phyloP scores from a whole-genome alignment of 37 sponge, comb jelly and placozoan species.

The Spongia lamella region DNA sequence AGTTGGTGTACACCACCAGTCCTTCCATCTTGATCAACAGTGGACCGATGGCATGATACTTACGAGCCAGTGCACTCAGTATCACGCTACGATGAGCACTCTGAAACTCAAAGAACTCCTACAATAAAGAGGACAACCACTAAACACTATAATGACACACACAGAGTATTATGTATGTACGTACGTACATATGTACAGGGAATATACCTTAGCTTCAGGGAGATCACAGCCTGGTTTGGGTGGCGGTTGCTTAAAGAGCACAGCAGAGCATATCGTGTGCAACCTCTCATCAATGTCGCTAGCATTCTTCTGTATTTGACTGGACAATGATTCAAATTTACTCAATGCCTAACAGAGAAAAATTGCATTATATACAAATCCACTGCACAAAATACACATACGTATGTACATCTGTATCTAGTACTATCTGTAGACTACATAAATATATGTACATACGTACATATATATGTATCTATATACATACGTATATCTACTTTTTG shows the following conservation, averaged over 20 bases:
- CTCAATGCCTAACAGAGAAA: slow-evolving; percentile 57
- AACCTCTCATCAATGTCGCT: slow-evolving; percentile 93
- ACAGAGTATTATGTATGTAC: not conserved
- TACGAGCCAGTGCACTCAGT: slow-evolving; percentile 66
- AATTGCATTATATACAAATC: not conserved
- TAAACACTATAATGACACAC: not conserved
- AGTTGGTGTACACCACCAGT: slow-evolving; percentile 88
- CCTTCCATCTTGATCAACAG: slow-evolving; percentile 98
- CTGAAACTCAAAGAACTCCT: slow-evolving; percentile 92
- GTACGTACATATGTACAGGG: slow-evolving; percentile 8
- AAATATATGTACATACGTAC: too few species aligned
- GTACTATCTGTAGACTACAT: too few species aligned
- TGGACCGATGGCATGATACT: slow-evolving; percentile 96
- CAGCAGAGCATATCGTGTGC: slow-evolving; percentile 75
- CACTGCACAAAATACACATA: too few species aligned
- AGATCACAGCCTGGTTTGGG: slow-evolving; percentile 65
- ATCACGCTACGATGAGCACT: slow-evolving; percentile 61
- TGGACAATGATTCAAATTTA: slow-evolving; percentile 96
- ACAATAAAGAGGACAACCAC: not conserved
- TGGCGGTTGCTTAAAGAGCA: slow-evolving; percentile 79
- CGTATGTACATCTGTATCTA: too few species aligned
- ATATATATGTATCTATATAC: too few species aligned
- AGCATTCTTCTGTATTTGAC: slow-evolving; percentile 97
- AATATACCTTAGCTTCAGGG: slow-evolving; percentile 92
- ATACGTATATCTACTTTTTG: too few species aligned